These are phyloP conservation scores for Mastomys coucha DNA, from an alignment of 2,113 vertebrate genomes.

Conservation along the genomic window DNA sequence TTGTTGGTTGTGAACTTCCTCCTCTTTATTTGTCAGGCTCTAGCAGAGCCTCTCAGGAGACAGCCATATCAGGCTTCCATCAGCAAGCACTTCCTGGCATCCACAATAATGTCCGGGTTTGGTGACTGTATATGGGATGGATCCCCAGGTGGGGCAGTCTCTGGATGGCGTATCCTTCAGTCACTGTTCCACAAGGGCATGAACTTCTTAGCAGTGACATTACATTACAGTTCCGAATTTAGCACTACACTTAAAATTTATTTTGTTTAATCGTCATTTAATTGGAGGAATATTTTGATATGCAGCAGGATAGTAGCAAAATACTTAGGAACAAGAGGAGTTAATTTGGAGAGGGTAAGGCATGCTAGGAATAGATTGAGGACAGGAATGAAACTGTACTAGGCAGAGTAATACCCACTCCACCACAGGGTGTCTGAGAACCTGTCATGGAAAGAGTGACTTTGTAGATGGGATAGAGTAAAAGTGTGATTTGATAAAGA, in stretches of 20 bases:
- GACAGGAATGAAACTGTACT: not conserved
- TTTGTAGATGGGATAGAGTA: not conserved
- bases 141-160: too few species aligned
- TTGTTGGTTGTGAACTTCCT: too few species aligned
- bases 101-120: too few species aligned
- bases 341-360: not conserved
- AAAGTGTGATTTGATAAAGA: not conserved
- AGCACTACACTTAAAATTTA: not conserved
- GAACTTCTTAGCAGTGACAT: not conserved
- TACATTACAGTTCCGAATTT: not conserved
- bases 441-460: not conserved
- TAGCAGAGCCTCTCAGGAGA: too few species aligned
- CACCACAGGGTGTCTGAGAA: not conserved
- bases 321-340: not conserved
- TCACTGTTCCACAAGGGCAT: too few species aligned
- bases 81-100: too few species aligned
- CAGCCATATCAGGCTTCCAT: too few species aligned
- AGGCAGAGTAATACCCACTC: not conserved
- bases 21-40: too few species aligned
- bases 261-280: not conserved
- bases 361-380: not conserved
- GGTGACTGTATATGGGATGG: too few species aligned
- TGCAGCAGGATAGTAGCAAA: not conserved
- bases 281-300: not conserved
- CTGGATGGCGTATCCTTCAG: too few species aligned